phyloP scores from a whole-genome alignment of 1,140 invertebrate genomes.

The Andrena cerasifolii region DNA sequence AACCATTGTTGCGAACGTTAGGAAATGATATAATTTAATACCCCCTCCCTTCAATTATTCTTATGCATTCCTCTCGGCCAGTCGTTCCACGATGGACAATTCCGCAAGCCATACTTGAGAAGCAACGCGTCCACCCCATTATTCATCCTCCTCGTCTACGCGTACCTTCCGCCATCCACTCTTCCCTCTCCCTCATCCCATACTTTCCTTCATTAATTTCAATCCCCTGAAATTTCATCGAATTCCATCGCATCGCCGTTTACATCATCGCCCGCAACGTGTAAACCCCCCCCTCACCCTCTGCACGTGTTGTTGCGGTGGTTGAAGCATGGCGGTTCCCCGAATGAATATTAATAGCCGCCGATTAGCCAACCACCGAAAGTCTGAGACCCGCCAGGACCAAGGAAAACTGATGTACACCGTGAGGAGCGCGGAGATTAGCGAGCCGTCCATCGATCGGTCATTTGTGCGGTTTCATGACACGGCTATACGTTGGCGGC shows the following conservation, averaged over 20 bases:
- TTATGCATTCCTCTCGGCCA: too few species aligned
- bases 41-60: too few species aligned
- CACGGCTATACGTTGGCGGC: conserved; percentile 37
- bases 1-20: too few species aligned
- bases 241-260: conserved; percentile 2
- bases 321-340: conserved; percentile 14
- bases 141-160: not conserved
- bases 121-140: too few species aligned
- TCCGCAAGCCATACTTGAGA: too few species aligned
- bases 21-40: too few species aligned
- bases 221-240: not conserved
- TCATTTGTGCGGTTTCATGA: conserved; percentile 71
- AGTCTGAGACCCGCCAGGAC: not conserved
- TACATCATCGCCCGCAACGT: conserved; percentile 25
- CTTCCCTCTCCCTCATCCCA: too few species aligned
- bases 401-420: not conserved
- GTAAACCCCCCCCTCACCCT: not conserved
- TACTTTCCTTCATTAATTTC: conserved; percentile 25
- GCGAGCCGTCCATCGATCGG: conserved; percentile 65
- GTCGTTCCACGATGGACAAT: too few species aligned
- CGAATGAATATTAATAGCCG: conserved; percentile 15
- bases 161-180: too few species aligned
- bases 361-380: not conserved
- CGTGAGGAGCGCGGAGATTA: conserved; percentile 45
- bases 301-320: not conserved